A percentile compares a stretch with the other conserved stretches of the same genome.
These are phyloP conservation scores for Thera britannica DNA, from an alignment of 2,888 invertebrate species.

Conservation along the genomic window DNA sequence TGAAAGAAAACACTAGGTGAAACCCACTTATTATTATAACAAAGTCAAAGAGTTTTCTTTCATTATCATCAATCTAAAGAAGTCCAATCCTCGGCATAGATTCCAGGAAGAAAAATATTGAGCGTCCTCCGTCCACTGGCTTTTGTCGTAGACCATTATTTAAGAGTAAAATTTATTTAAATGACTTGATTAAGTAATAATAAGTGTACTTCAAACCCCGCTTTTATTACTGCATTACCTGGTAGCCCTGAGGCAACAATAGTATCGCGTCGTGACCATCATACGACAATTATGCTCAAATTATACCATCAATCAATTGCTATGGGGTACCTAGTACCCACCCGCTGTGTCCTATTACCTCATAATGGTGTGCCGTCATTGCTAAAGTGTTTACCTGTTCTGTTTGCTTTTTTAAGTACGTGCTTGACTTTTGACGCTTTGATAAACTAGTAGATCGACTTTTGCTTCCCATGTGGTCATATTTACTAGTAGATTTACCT, in stretches of 20 bases:
- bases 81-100: no score
- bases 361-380: slow-evolving; percentile 40
- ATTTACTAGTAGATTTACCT: background rate
- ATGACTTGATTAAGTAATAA: slow-evolving; percentile 6
- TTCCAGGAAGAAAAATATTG: no score
- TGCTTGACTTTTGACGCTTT: slow-evolving; percentile 30
- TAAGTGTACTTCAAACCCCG: slow-evolving; percentile 13
- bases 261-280: slow-evolving; percentile 71
- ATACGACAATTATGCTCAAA: slow-evolving; percentile 71
- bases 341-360: slow-evolving; percentile 42
- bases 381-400: slow-evolving; percentile 38
- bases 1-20: background rate
- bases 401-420: slow-evolving; percentile 32
- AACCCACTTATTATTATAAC: background rate
- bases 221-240: slow-evolving; percentile 25
- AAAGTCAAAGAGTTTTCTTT: background rate
- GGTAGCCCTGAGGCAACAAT: slow-evolving; percentile 54
- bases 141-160: no score
- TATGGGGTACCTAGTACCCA: slow-evolving; percentile 62
- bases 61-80: no score
- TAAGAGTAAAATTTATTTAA: background rate
- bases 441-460: slow-evolving; percentile 12
- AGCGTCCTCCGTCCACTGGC: no score
- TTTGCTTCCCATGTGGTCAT: slow-evolving; percentile 5
- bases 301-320: slow-evolving; percentile 78